Conservation (phyloP, 2,113 vertebrate genomes). For the Elanoides forficatus region DNA sequence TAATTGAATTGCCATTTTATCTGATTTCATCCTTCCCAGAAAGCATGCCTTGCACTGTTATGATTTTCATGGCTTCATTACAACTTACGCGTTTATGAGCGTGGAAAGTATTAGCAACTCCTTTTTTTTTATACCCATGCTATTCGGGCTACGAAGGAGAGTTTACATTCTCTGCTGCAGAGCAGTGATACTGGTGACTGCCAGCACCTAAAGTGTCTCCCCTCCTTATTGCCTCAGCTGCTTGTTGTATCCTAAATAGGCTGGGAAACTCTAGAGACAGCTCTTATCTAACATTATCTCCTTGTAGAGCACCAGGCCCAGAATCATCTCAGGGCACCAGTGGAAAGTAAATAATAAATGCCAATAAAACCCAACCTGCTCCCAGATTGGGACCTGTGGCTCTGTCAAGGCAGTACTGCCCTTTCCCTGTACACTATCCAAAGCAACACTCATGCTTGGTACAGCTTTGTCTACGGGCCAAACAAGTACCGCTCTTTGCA, state of each 20-base stretch:
- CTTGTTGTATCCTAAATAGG: not conserved
- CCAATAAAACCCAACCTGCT: not conserved
- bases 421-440: not conserved
- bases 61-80: not conserved
- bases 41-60: not conserved
- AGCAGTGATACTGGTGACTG: not conserved
- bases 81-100: not conserved
- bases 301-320: not conserved
- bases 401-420: not conserved
- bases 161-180: not conserved
- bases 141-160: not conserved
- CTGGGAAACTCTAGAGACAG: not conserved
- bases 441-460: not conserved
- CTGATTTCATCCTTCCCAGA: slow-evolving; percentile 19
- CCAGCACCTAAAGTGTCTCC: not conserved
- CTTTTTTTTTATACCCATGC: not conserved
- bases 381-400: not conserved
- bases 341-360: not conserved
- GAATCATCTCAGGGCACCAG: not conserved
- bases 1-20: slow-evolving; percentile 44
- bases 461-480: not conserved
- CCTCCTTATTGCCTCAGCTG: not conserved
- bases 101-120: not conserved
- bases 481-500: not conserved
- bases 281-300: not conserved